phyloP scores from a whole-genome alignment of 2,113 vertebrate species.

The Syngnathus scovelli region DNA sequence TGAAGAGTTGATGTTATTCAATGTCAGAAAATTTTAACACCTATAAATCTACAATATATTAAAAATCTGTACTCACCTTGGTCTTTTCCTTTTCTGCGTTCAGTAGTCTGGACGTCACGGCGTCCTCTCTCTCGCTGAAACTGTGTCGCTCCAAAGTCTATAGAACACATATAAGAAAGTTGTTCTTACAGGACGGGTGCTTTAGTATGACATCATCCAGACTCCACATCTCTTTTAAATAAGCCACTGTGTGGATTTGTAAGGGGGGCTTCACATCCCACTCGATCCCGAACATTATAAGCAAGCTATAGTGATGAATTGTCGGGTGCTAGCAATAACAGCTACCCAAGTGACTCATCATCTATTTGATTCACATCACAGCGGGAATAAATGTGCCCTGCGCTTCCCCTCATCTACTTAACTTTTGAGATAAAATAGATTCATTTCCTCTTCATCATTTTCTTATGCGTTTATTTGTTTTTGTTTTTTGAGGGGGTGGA shows the following conservation, averaged over 20 bases:
- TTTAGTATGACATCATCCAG: slow-evolving; percentile 24
- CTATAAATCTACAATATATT: background rate
- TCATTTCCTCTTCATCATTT: slow-evolving; percentile 64
- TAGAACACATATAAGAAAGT: slow-evolving; percentile 11
- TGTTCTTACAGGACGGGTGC: slow-evolving; percentile 9
- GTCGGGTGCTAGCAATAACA: slow-evolving; percentile 58
- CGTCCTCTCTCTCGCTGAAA: slow-evolving; percentile 65
- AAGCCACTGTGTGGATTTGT: slow-evolving; percentile 32
- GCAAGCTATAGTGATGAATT: slow-evolving; percentile 54
- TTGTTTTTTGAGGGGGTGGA: slow-evolving; percentile 51
- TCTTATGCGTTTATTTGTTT: slow-evolving; percentile 64
- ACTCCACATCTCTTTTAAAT: slow-evolving; percentile 28
- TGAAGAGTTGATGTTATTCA: slow-evolving; percentile 24
- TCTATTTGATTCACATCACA: slow-evolving; percentile 63
- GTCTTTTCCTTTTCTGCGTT: slow-evolving; percentile 79
- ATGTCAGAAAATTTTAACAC: slow-evolving; percentile 4
- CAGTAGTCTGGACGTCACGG: slow-evolving; percentile 70
- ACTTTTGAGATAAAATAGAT: slow-evolving; percentile 57
- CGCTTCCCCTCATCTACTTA: slow-evolving; percentile 41
- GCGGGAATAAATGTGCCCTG: slow-evolving; percentile 54
- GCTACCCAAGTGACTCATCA: slow-evolving; percentile 67
- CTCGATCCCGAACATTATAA: slow-evolving; percentile 41
- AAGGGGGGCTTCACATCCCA: slow-evolving; percentile 44
- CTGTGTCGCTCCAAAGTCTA: slow-evolving; percentile 77
- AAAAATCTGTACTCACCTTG: slow-evolving; percentile 59